A percentile compares a stretch with the other conserved stretches of the same genome.
phyloP scores from a whole-genome alignment of 2,113 vertebrate species.

The Accipiter cooperii region DNA sequence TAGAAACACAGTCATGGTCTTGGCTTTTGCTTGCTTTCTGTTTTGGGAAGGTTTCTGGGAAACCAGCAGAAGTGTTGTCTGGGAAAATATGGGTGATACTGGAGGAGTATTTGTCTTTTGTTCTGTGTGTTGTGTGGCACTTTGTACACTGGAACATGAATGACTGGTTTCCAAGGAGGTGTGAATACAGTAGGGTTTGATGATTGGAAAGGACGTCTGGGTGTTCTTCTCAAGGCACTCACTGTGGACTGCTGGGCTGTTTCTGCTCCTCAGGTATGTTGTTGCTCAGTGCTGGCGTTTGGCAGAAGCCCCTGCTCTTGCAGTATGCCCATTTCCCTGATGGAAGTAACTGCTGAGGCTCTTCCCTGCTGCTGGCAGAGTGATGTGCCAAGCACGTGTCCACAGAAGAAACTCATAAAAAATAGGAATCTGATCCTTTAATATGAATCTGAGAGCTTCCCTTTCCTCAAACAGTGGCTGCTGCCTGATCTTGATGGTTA shows the following conservation, averaged over 20 bases:
- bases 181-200: not conserved
- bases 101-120: not conserved
- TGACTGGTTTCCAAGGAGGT: not conserved
- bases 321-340: not conserved
- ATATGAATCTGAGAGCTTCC: not conserved
- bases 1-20: not conserved
- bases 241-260: not conserved
- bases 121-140: not conserved
- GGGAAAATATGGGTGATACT: not conserved
- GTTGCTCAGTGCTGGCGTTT: not conserved
- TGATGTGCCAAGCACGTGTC: not conserved
- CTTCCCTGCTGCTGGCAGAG: not conserved
- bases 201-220: not conserved
- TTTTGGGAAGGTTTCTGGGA: not conserved
- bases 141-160: not conserved
- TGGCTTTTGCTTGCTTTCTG: not conserved
- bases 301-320: not conserved
- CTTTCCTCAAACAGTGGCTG: not conserved
- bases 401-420: not conserved
- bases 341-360: not conserved
- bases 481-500: not conserved
- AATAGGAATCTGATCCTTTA: not conserved
- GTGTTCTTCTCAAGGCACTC: not conserved
- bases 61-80: not conserved
- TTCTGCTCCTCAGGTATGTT: not conserved